Base-by-base conservation (phyloP, 1,140 invertebrate species). In the Proales similis region DNA sequence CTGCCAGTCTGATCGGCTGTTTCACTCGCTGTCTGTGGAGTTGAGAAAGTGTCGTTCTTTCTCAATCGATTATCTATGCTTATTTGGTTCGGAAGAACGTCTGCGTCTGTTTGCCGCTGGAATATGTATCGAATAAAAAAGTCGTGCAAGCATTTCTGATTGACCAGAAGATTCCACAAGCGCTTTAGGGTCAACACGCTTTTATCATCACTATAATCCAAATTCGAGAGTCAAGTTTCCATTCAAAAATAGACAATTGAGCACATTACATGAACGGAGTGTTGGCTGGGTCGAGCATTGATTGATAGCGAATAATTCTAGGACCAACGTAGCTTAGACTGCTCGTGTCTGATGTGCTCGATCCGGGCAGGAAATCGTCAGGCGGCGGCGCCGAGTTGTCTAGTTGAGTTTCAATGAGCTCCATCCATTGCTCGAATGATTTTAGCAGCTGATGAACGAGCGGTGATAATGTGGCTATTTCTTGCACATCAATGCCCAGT, bases 81-180 rank as follows among this genome's bases (percentile, higher is more conserved):
- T 12, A 27, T 17, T 48, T n/a, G 20, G 26, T 67, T 66, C 36
- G 51, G 49, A 48, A 63, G 64, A 33, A 66, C 63, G n/a, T 64
- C 62, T 7, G 45, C 48, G 17, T 63, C 48, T 39, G 66, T 66
- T 60, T 83, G 80, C 66, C 85, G 86, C 0, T 86, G 86, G 77
- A 95, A 98, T 64, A 98, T 87, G 66, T 90, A 88, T 48, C 88
- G 82, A 67, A 98, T 89, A 75, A 98, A 98, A 45, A 93, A 82
- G 69, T 96, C 90, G 73, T 94, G 90, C 39, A 95, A 85, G 29
- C 80, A 74, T 74, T 96, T 90, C 76, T 98, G 90, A 45, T 86
- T 81, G 1, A 98, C 86, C 63, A 99, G 78, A 72, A 85, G 94
- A 71, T 84, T 85, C 94, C 94, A 99, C 1, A 99, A 75, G 17